Conservation (phyloP, 2,888 invertebrate species). For the Lasius fuliginosus region DNA sequence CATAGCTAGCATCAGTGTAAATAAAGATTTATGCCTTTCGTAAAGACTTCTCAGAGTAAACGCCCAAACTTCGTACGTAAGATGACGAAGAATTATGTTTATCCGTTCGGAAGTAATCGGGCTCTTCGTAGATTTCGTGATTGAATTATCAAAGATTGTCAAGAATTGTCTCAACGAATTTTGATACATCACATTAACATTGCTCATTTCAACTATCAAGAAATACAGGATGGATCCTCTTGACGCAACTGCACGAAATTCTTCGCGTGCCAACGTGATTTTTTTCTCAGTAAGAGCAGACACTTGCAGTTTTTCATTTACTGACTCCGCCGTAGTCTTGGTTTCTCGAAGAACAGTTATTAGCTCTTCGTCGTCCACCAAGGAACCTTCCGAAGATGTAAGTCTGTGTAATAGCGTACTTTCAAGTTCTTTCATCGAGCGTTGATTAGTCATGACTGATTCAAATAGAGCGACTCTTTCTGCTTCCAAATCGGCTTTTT, state of each 20-base stretch:
- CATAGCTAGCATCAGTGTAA: conserved; percentile 97
- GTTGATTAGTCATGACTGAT: conserved; percentile 98
- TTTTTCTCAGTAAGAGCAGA: conserved; percentile 98
- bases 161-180: conserved; percentile 98
- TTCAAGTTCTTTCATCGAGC: conserved; percentile 98
- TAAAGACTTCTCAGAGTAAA: conserved; percentile 97
- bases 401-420: conserved; percentile 96
- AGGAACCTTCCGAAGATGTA: conserved; percentile 96
- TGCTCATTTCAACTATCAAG: conserved; percentile 98
- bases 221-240: conserved; percentile 98
- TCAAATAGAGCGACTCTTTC: conserved; percentile 97
- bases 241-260: conserved; percentile 97
- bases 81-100: conserved; percentile 94
- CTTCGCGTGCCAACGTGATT: conserved; percentile 97
- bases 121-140: conserved; percentile 95
- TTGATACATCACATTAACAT: conserved; percentile 98
- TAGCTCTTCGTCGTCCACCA: conserved; percentile 98
- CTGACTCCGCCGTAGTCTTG: conserved; percentile 95
- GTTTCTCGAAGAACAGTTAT: conserved; percentile 96
- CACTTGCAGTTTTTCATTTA: conserved; percentile 96
- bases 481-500: conserved; percentile 97
- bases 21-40: conserved; percentile 96
- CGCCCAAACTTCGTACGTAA: conserved; percentile 97
- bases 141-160: conserved; percentile 97
- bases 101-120: conserved; percentile 95